Percentiles rank a stretch among this genome's conserved stretches.
These are phyloP conservation scores for Dendroctonus ponderosae DNA, from an alignment of 1,140 invertebrate genomes.

Conservation along the genomic window DNA sequence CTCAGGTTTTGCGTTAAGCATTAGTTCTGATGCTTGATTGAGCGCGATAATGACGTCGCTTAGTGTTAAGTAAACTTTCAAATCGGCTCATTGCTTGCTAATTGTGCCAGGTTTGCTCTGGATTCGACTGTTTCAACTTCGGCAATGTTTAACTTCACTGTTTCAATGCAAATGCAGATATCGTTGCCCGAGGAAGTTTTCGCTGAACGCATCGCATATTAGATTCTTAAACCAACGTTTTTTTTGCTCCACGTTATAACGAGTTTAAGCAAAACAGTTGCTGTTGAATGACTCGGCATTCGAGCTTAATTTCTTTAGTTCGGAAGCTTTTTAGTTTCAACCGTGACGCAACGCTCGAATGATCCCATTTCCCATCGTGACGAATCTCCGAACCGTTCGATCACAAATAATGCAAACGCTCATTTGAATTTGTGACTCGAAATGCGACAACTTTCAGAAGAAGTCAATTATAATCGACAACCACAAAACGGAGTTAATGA, in stretches of 20 bases:
- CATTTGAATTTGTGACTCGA: conserved; percentile 15
- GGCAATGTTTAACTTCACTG: too few relatives aligned
- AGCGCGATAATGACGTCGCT: too few relatives aligned
- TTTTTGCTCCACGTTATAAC: not conserved
- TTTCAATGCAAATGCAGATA: too few relatives aligned
- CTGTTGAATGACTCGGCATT: not conserved
- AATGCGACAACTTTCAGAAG: too few relatives aligned
- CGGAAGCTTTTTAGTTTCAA: conserved; percentile 6
- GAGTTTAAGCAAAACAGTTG: not conserved
- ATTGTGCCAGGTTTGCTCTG: too few relatives aligned
- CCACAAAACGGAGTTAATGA: too few relatives aligned
- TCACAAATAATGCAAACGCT: conserved; percentile 26
- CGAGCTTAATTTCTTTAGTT: not conserved
- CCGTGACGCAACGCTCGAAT: conserved; percentile 15
- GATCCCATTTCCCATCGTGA: conserved; percentile 26
- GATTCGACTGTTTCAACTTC: too few relatives aligned
- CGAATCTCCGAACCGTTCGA: conserved; percentile 26
- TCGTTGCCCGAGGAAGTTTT: not conserved
- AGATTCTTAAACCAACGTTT: not conserved
- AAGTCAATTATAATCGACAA: too few relatives aligned
- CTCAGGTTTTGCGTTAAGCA: too few relatives aligned
- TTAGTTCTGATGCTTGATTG: too few relatives aligned
- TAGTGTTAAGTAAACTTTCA: too few relatives aligned
- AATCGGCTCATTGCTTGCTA: too few relatives aligned
- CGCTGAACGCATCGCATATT: not conserved